Evolutionary conservation across 2,797 vertebrate genomes (phyloP), one percentile per base, ranked within the genome.

Genomic region (Sebastes iracundus): DNA sequence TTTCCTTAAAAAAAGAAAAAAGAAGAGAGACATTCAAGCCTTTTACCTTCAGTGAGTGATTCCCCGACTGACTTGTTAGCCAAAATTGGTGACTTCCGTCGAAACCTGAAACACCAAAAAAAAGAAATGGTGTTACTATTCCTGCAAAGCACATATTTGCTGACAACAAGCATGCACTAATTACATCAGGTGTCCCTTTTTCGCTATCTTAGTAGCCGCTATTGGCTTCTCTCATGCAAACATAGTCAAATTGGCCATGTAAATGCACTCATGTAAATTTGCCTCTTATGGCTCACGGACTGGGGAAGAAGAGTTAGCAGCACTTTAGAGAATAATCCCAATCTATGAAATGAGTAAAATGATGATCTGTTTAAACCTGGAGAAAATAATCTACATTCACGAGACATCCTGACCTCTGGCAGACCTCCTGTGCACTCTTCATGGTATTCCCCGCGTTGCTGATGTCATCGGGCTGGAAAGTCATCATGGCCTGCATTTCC

Each of bases 401-500:
- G 4, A 5, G 28, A 59, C 53, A 6, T 62, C 18, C 92, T 84
- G 76, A 97, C 97, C 97, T 97, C 87, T 97, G 96, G 83, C 97
- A 97, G 64, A 97, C 94, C 32, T 97, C 97, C 87, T 97, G 96
- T 27, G 97, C 97, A 13, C 86, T 93, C 88, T 97, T 97, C 97
- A 97, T 97, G 66, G 95, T 96, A 68, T 95, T 95, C 35, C 96
- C 96, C 8, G 97, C 97, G 2, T 90, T 96, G 87, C 91, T 92
- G 55, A 97, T 95, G 94, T 97, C 96, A 7, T 97, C 96, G 0
- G 95, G 96, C 82, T 97, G 94, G 81, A 97, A 97, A 7, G 97
- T 97, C 97, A 97, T 97, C 96, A 97, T 97, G 67, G 97, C 97
- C 90, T 97, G 96, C 97, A 97, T 97, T 91, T 97, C 97, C 90